Evolutionary conservation across 2,113 vertebrate species (phyloP).

Genomic region (Halcyon senegalensis): DNA sequence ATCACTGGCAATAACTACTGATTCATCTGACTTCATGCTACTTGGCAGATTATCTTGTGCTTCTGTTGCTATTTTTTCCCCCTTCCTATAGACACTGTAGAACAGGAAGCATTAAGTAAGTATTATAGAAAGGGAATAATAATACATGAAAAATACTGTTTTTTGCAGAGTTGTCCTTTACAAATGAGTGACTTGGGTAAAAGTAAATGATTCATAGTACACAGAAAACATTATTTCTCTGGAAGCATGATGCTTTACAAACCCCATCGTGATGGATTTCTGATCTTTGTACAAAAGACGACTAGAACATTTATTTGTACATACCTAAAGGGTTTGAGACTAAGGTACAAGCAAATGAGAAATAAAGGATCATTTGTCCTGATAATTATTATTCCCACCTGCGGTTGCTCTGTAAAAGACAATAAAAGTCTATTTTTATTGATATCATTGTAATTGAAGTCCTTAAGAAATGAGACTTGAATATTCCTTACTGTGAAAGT

Average conservation of each 20-base stretch:
- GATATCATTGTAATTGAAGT: neutral
- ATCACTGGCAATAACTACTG: neutral
- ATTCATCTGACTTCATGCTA: neutral
- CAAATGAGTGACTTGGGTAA: neutral
- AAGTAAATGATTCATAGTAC: neutral
- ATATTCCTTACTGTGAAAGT: neutral
- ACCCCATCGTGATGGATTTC: neutral
- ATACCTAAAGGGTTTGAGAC: neutral
- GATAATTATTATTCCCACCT: neutral
- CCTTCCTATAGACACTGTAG: neutral
- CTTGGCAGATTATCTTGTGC: neutral
- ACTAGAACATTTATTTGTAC: neutral
- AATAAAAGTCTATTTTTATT: neutral
- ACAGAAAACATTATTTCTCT: neutral
- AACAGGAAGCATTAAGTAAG: neutral
- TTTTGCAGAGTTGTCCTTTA: neutral
- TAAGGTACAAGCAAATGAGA: neutral
- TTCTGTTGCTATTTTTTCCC: neutral
- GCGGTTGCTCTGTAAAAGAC: neutral
- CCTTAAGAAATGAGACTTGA: neutral
- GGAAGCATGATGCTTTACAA: neutral
- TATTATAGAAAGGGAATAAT: neutral
- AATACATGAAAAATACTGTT: rapidly evolving
- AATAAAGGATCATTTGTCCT: neutral
- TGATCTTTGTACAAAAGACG: neutral